These are phyloP conservation scores for Cancer borealis DNA, from an alignment of 2,888 invertebrate species.

Conservation along the genomic window DNA sequence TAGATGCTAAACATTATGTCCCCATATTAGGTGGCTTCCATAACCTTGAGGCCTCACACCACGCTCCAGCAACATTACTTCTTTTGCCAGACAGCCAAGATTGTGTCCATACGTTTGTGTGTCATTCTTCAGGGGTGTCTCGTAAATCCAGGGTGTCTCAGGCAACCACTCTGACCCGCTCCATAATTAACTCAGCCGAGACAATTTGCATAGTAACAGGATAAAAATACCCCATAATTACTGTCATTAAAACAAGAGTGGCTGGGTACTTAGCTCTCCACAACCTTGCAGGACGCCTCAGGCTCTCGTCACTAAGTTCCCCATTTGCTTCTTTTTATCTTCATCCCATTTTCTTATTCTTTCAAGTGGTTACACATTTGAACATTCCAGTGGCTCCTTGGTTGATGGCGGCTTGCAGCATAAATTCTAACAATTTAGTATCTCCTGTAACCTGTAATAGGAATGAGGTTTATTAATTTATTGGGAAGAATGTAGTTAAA, in stretches of 20 bases:
- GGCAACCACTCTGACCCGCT: conserved; percentile 52
- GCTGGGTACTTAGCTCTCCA: conserved; percentile 65
- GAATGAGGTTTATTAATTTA: conserved; percentile 11
- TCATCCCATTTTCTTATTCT: conserved; percentile 7
- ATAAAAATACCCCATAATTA: conserved; percentile 73
- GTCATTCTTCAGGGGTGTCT: conserved; percentile 51
- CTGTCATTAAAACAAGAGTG: conserved; percentile 73
- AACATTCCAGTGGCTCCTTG: background rate
- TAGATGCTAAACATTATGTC: conserved; percentile 37
- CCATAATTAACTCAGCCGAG: conserved; percentile 65
- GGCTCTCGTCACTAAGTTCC: conserved; percentile 37
- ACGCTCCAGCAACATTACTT: background rate
- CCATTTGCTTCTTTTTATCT: conserved; percentile 39
- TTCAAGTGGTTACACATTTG: conserved; percentile 16
- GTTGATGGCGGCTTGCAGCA: background rate
- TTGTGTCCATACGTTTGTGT: conserved; percentile 38
- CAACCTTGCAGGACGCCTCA: conserved; percentile 48
- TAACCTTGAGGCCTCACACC: conserved; percentile 37
- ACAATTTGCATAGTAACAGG: conserved; percentile 73
- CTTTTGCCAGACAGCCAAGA: conserved; percentile 24
- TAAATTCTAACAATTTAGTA: background rate
- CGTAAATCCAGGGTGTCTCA: conserved; percentile 65
- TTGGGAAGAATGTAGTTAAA: background rate
- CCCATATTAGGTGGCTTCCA: background rate
- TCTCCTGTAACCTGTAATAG: background rate